A percentile compares a stretch with the other conserved stretches of the same genome.
Evolutionary conservation across 2,113 vertebrate species (phyloP).

Genomic region (Istiophorus platypterus): DNA sequence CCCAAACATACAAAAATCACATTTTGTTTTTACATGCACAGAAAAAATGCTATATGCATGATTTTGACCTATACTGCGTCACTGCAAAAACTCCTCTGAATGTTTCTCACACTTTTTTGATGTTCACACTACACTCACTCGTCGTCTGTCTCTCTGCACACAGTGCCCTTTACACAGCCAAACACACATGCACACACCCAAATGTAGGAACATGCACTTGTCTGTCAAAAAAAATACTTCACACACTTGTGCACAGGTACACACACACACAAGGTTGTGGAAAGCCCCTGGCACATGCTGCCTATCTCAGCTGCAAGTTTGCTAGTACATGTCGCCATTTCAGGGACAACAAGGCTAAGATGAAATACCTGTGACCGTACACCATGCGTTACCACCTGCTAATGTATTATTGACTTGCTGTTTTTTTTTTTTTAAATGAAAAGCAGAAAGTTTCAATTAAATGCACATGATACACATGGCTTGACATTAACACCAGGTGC

Average conservation of each 20-base stretch:
- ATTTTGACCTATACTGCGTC: background rate
- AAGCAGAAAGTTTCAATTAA: background rate
- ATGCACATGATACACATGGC: background rate
- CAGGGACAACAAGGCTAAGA: slow-evolving; percentile 19
- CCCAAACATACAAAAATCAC: too few relatives aligned
- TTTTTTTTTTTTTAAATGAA: background rate
- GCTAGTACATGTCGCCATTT: slow-evolving; percentile 62
- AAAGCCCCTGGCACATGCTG: slow-evolving; percentile 77
- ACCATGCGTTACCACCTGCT: background rate
- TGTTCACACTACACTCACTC: slow-evolving; percentile 28
- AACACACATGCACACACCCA: slow-evolving; percentile 44
- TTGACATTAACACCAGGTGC: background rate
- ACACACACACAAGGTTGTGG: slow-evolving; percentile 45
- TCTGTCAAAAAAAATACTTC: slow-evolving; percentile 20
- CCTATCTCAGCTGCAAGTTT: slow-evolving; percentile 54
- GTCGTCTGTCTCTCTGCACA: slow-evolving; percentile 36
- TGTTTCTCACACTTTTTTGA: slow-evolving; percentile 29
- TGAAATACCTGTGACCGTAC: slow-evolving; percentile 27
- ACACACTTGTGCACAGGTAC: slow-evolving; percentile 4
- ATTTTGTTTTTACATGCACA: slow-evolving; percentile 2
- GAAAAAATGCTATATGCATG: background rate
- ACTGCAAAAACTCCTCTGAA: slow-evolving; percentile 13
- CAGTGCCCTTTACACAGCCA: slow-evolving; percentile 46
- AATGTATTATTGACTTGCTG: slow-evolving; percentile 4
- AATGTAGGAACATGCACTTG: slow-evolving; percentile 43